A percentile compares a stretch with the other conserved stretches of the same genome.
These are phyloP conservation scores for Tympanuchus pallidicinctus DNA, from an alignment of 2,113 vertebrate genomes.

Conservation along the genomic window DNA sequence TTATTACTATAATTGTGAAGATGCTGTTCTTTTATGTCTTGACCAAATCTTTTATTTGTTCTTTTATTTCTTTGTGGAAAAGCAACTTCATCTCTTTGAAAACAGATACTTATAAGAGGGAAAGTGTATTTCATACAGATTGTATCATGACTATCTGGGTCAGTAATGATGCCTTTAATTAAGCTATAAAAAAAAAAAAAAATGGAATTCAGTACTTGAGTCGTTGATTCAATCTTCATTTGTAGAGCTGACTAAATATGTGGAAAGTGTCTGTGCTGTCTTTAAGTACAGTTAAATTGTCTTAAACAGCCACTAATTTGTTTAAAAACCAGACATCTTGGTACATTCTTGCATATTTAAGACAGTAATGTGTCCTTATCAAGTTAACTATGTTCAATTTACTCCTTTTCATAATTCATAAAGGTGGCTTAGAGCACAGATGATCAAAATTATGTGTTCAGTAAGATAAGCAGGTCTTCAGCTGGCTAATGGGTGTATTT, in stretches of 20 bases:
- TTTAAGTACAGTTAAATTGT: neutral
- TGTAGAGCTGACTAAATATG: neutral
- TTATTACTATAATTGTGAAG: neutral
- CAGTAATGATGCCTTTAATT: neutral
- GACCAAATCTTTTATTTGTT: neutral
- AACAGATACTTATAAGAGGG: neutral
- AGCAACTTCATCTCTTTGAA: neutral
- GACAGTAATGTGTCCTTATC: neutral
- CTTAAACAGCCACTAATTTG: neutral
- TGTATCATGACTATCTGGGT: neutral
- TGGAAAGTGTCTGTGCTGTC: neutral
- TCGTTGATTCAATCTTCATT: neutral
- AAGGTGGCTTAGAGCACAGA: neutral
- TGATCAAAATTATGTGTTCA: neutral
- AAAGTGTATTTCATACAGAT: neutral
- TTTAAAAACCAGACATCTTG: fast-evolving
- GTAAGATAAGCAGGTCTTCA: neutral
- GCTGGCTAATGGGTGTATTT: neutral
- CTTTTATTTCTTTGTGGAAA: neutral
- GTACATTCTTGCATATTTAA: neutral
- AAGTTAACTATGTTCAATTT: neutral
- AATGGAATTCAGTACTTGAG: neutral
- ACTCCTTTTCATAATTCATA: neutral
- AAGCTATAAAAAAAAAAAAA: neutral
- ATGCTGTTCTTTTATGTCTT: neutral